Evolutionary conservation across 2,797 vertebrate genomes (phyloP).

Genomic region (Parambassis ranga): DNA sequence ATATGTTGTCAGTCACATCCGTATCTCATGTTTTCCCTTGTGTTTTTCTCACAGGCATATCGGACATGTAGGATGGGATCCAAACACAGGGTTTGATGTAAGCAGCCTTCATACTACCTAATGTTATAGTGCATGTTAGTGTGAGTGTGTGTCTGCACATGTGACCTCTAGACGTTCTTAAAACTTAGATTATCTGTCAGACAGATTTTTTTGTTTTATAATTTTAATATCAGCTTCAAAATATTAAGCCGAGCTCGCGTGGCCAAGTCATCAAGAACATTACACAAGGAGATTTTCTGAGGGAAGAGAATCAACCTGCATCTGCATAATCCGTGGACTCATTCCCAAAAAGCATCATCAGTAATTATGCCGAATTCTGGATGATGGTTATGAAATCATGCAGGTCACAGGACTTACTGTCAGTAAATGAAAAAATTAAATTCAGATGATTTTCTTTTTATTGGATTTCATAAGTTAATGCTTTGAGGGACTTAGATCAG

Average conservation of each 20-base stretch:
- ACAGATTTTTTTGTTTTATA: slow-evolving; percentile 22
- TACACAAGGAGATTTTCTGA: slow-evolving; percentile 66
- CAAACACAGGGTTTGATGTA: slow-evolving; percentile 98
- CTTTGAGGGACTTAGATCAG: slow-evolving; percentile 47
- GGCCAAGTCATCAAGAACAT: slow-evolving; percentile 28
- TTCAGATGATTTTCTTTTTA: slow-evolving; percentile 40
- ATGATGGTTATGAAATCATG: slow-evolving; percentile 34
- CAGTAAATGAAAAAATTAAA: slow-evolving; percentile 34
- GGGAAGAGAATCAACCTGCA: slow-evolving; percentile 34
- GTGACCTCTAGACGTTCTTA: background rate
- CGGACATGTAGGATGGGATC: slow-evolving; percentile 98
- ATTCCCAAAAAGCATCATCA: slow-evolving; percentile 42
- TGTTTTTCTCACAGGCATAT: slow-evolving; percentile 83
- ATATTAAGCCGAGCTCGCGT: slow-evolving; percentile 27
- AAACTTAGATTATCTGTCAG: slow-evolving; percentile 9
- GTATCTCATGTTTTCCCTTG: background rate
- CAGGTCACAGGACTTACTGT: slow-evolving; percentile 37
- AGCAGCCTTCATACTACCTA: slow-evolving; percentile 69
- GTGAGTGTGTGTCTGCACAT: background rate
- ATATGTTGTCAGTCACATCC: background rate
- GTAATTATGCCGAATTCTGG: slow-evolving; percentile 42
- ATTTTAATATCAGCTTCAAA: slow-evolving; percentile 23
- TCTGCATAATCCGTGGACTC: slow-evolving; percentile 66
- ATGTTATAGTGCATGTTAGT: background rate
- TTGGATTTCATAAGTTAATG: slow-evolving; percentile 35